Evolutionary conservation across 2,113 vertebrate genomes (phyloP), one percentile per base, ranked within the genome.

Genomic region (Acinonyx jubatus): DNA sequence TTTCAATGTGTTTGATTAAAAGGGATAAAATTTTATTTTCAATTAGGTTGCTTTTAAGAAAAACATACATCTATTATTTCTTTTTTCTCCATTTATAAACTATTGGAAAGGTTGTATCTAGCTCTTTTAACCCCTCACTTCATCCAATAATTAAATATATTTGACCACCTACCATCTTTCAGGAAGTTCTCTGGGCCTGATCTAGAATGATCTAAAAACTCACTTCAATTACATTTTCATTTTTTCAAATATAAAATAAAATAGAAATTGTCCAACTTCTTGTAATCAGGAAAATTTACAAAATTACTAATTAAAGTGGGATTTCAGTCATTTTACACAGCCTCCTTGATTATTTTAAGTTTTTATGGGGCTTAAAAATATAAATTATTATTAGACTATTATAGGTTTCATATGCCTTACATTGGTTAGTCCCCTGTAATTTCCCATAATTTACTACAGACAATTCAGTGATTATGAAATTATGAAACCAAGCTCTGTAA

Each of bases 391-490:
- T 61, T 65, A 76, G 50, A 50, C 21, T 88, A 95, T n/a, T 61
- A 94, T 45, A 93, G 36, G 65, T 90, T 97, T 97, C 79, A 76
- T 78, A 52, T 83, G 65, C 50, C 82, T 89, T 85, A 66, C 2
- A 74, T 52, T 76, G 65, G 48, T 90, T 73, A 63, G 65, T 68
- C 16, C n/a, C 21, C 38, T 74, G 50, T 78, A 90, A 93, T 97
- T 94, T 94, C 94, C 78, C 7, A 8, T 71, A 90, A 95, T 93
- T 97, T 95, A 33, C 63, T 93, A 90, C 50, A 50, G 87, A 89
- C 80, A 88, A n/a, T 91, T 61, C 69, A 90, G 29, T 79, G 52
- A 96, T 94, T 90, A 95, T 96, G 71, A 94, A 94, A 96, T 96
- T 92, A 96, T 73, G 78, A 81, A 92, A 81, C 16, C 65, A 71